Base-by-base conservation (phyloP, 2,113 vertebrate genomes). In the Pygoscelis antarcticus region DNA sequence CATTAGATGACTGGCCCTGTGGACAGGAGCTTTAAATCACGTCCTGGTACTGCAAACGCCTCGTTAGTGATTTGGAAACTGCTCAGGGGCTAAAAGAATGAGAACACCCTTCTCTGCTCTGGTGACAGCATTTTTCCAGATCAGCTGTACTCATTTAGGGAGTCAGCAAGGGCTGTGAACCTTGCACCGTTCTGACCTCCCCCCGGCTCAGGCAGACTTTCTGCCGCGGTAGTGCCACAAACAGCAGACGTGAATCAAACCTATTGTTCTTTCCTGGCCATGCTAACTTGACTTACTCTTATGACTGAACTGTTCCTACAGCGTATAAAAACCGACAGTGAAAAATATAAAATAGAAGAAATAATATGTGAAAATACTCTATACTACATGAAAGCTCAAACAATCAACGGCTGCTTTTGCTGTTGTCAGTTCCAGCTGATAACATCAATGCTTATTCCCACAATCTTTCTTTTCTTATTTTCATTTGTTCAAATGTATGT, bases 271-370 rank as follows among this genome's bases (percentile, higher is more conserved):
- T 96, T 97, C 80, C 96, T 86, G 90, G 84, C 86, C 78, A 22
- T 66, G 58, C 75, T 96, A 97, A 91, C 88, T 70, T 94, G 93
- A 92, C 96, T 97, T 95, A 75, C 82, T 96, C 65, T 97, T 90
- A 51, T 16, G 54, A 95, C 85, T 93, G 86, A 97, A 30, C 42
- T 62, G 42, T 61, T 94, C 61, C 2, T 15, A 51, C 22, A 61
- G 25, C 2, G 1, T 69, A 66, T 61, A 80, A 82, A 93, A 90
- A 74, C 22, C 16, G 36, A 61, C 75, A 34, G 64, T 30, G 72
- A 78, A 91, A 94, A 83, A 44, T 51, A 84, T 25, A 81, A 94
- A 83, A 32, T 47, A 68, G 51, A 49, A 60, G 54, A 83, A 76
- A 58, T 51, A 47, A 27, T 13, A 30, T 22, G 27, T 79, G 57